Evolutionary conservation across 1,140 invertebrate genomes (phyloP).

Genomic region (Leptestheria dahalacensis): DNA sequence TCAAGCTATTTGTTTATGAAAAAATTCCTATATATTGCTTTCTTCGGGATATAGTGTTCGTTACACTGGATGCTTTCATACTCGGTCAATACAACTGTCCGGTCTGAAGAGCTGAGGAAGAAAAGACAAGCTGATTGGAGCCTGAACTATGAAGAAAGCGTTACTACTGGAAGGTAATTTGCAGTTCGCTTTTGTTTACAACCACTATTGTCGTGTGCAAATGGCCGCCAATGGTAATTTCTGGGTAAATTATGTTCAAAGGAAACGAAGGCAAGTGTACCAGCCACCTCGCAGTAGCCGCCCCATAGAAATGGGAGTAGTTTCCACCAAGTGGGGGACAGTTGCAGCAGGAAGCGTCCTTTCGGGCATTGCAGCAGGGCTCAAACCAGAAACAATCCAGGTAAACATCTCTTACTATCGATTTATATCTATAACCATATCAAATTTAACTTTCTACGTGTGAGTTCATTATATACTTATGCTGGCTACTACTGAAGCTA

Average conservation of each 20-base stretch:
- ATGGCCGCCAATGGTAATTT: neutral
- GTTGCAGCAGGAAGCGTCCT: conserved; percentile 31
- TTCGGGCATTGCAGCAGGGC: conserved; percentile 54
- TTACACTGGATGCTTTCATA: conserved; percentile 58
- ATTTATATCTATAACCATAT: too few relatives aligned
- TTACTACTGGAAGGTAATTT: too few relatives aligned
- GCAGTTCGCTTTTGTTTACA: too few relatives aligned
- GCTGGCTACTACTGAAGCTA: too few relatives aligned
- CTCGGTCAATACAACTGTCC: conserved; percentile 41
- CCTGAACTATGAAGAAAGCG: neutral
- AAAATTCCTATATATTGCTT: neutral
- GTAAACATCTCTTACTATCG: neutral
- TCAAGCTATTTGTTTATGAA: neutral
- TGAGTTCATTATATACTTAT: too few relatives aligned
- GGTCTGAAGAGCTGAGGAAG: conserved; percentile 41
- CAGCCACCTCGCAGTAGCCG: neutral
- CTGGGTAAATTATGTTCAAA: neutral
- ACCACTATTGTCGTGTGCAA: too few relatives aligned
- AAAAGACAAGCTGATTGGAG: neutral
- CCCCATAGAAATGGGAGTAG: conserved; percentile 12
- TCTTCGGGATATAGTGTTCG: conserved; percentile 40
- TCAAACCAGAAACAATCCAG: conserved; percentile 40
- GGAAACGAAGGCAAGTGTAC: neutral
- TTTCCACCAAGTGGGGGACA: conserved; percentile 14
- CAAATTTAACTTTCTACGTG: too few relatives aligned